phyloP scores from a whole-genome alignment of 1,140 invertebrate species.

The Microvelia longipes region DNA sequence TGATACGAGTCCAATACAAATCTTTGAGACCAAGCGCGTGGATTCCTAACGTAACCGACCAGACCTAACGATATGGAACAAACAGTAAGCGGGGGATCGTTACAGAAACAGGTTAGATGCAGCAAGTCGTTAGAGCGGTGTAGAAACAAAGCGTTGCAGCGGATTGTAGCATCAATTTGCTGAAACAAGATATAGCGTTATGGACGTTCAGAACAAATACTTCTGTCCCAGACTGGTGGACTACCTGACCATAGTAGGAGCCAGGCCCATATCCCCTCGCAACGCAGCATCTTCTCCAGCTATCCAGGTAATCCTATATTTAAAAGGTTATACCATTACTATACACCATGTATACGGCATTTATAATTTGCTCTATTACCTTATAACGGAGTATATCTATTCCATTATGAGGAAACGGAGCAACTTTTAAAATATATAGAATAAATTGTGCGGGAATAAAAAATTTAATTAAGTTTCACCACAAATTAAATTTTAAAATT shows the following conservation, averaged over 20 bases:
- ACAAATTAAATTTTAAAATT: too few relatives aligned
- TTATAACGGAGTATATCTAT: background rate
- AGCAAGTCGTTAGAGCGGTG: too few relatives aligned
- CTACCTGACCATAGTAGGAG: constrained; percentile 92
- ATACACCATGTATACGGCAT: background rate
- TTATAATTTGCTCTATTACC: background rate
- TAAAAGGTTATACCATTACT: background rate
- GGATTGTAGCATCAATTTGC: too few relatives aligned
- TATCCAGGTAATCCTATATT: constrained; percentile 45
- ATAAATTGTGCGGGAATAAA: background rate
- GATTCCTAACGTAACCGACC: too few relatives aligned
- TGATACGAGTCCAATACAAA: too few relatives aligned
- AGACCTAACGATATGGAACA: too few relatives aligned
- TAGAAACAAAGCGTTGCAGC: too few relatives aligned
- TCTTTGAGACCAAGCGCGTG: too few relatives aligned
- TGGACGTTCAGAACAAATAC: constrained; percentile 59
- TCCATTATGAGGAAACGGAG: background rate
- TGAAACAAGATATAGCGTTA: too few relatives aligned
- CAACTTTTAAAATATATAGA: background rate
- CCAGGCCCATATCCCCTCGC: constrained; percentile 48
- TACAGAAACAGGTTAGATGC: too few relatives aligned
- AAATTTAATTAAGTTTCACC: too few relatives aligned
- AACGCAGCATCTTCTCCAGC: constrained; percentile 41
- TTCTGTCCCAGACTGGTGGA: constrained; percentile 74
- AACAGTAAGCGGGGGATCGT: too few relatives aligned